Evolutionary conservation across 2,113 vertebrate genomes (phyloP).

Genomic region (Physeter macrocephalus): DNA sequence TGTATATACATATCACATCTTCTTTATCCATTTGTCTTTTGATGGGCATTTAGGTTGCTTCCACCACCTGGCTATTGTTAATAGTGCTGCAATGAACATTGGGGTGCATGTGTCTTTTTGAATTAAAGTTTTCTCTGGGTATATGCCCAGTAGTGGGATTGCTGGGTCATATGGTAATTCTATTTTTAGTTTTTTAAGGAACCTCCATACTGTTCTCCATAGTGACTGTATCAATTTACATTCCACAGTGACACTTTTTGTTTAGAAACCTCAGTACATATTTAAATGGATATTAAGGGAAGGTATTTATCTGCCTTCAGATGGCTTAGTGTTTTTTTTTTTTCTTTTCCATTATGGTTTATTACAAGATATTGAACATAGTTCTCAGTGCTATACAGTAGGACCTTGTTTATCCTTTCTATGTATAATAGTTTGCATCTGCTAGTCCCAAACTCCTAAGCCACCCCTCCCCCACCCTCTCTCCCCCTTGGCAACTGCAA

Average conservation of each 20-base stretch:
- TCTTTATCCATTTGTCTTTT: too few relatives aligned
- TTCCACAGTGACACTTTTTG: slow-evolving; percentile 63
- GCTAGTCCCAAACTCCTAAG: background rate
- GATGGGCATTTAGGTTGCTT: too few relatives aligned
- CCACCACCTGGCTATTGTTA: too few relatives aligned
- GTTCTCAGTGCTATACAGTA: background rate
- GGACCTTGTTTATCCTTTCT: background rate
- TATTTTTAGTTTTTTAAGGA: too few relatives aligned
- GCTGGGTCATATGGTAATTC: too few relatives aligned
- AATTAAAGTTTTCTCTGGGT: too few relatives aligned
- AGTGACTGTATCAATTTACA: too few relatives aligned
- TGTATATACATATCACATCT: too few relatives aligned
- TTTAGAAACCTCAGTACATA: background rate
- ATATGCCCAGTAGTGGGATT: too few relatives aligned
- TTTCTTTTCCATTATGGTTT: background rate
- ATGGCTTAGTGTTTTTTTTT: slow-evolving; percentile 48
- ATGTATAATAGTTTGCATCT: background rate
- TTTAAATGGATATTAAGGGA: slow-evolving; percentile 15
- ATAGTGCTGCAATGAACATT: too few relatives aligned
- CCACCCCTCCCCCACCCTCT: background rate
- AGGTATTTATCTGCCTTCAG: slow-evolving; percentile 49
- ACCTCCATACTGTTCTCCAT: too few relatives aligned
- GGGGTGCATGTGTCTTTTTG: too few relatives aligned
- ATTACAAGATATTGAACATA: background rate
- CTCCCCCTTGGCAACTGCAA: background rate